Percentiles rank a stretch among this genome's conserved stretches.
Conservation (phyloP, 2,888 invertebrate species). For the Diloba caeruleocephala region DNA sequence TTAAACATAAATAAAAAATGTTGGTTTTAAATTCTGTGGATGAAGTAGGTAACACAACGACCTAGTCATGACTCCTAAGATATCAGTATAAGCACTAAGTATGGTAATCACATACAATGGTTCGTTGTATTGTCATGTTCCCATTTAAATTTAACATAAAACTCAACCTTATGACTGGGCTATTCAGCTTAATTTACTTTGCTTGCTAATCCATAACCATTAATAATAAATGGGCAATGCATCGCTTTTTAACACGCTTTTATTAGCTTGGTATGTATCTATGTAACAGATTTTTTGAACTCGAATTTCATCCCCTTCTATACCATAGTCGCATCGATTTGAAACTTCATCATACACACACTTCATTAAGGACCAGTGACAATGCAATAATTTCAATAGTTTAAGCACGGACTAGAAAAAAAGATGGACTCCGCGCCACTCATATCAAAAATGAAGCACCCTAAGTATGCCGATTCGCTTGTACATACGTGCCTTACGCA, state of each 20-base stretch:
- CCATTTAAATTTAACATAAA: constrained; percentile 5
- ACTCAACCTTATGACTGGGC: neutral
- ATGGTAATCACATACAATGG: constrained; percentile 10
- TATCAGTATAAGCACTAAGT: constrained; percentile 11
- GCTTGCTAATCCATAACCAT: neutral
- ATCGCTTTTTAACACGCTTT: constrained; percentile 8
- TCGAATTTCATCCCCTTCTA: no score
- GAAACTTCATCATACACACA: no score
- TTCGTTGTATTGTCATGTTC: constrained; percentile 20
- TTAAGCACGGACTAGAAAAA: no score
- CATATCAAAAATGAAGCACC: no score
- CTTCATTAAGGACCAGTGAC: no score
- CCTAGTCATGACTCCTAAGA: constrained; percentile 30
- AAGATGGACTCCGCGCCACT: no score
- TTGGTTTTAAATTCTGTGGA: neutral
- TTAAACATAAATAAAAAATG: no score
- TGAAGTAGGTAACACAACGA: constrained; percentile 9
- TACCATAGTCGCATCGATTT: no score
- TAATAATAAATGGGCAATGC: constrained; percentile 11
- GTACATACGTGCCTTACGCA: no score
- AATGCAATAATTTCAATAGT: no score
- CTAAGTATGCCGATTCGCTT: no score
- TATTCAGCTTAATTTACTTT: neutral
- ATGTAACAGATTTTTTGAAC: no score
- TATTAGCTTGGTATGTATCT: neutral